Base-by-base conservation (phyloP, 2,888 invertebrate species). In the Euproctis similis region DNA sequence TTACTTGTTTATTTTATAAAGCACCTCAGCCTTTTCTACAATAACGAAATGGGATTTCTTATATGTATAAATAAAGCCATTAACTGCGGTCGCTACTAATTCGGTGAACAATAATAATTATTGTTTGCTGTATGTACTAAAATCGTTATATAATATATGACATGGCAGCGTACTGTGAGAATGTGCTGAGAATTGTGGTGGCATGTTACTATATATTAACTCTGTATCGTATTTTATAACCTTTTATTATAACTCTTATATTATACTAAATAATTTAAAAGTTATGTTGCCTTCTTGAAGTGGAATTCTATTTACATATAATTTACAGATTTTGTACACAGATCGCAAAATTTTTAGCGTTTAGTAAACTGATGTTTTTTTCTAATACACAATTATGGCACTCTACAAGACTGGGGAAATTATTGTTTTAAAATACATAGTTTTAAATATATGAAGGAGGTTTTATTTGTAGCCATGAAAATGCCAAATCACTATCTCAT, bases 161-260 rank as follows among this genome's bases (percentile, higher is more conserved):
- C 45, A 66, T 73, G 63, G 67, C 67, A 66, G 65, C 53, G 48
- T 56, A 59, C 53, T 65, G 57, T 67, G 67, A 63, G 66, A 72
- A 70, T 73, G 69, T 62, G 62, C 65, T 66, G 36, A 60, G 51
- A 62, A 60, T 60, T 68, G 62, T 72, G 68, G 61, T 71, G 55
- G 75, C 74, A 74, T 75, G 75, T 55, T 50, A 51, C 42, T 40
- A 48, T 42, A 53, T 57, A 36, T n/a, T n/a, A n/a, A 53, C n/a
- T n/a, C 42, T 53, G 43, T 46, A n/a, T 38, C 43, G 37, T 53
- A 49, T 28, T 42, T 51, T 36, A 44, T 43, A 31, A 51, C 46
- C 47, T 42, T 47, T 9, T 40, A 33, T 41, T 36, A 39, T 42
- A 13, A 28, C 31, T 42, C 27, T 27, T 25, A 42, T 39, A 6